These are phyloP conservation scores for Alectoris magna DNA, from an alignment of 2,797 vertebrate genomes.

Conservation along the genomic window DNA sequence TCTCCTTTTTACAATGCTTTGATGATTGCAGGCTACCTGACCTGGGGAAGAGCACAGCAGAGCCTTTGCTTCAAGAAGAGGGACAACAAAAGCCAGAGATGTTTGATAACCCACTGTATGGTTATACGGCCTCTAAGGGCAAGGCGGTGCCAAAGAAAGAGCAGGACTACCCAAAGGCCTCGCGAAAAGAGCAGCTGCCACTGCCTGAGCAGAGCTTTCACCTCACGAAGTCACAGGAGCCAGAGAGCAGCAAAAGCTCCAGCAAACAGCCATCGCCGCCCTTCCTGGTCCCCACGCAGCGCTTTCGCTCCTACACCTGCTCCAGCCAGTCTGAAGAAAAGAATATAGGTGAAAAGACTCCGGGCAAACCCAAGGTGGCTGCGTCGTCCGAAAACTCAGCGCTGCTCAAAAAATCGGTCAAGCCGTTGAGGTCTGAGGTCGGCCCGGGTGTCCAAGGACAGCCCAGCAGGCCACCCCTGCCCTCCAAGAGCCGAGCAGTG, in stretches of 20 bases:
- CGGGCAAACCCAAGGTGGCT: slow-evolving; percentile 70
- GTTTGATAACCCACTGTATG: slow-evolving; percentile 98
- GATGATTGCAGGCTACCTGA: slow-evolving; percentile 60
- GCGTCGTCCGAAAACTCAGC: slow-evolving; percentile 34
- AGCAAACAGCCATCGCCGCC: slow-evolving; percentile 73
- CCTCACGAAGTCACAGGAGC: slow-evolving; percentile 79
- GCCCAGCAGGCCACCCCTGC: slow-evolving; percentile 86
- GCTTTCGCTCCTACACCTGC: slow-evolving; percentile 89
- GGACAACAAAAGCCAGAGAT: slow-evolving; percentile 84
- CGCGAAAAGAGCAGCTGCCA: slow-evolving; percentile 79
- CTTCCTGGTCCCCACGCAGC: slow-evolving; percentile 83
- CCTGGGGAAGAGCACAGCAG: slow-evolving; percentile 45
- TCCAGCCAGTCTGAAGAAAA: slow-evolving; percentile 72
- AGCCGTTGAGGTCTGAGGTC: slow-evolving; percentile 86
- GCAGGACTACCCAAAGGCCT: slow-evolving; percentile 75
- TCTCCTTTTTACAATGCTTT: not conserved
- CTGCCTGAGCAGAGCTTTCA: slow-evolving; percentile 75
- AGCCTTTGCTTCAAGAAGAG: slow-evolving; percentile 75
- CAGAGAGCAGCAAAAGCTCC: slow-evolving; percentile 70
- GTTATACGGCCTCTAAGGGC: slow-evolving; percentile 80
- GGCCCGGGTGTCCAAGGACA: slow-evolving; percentile 49
- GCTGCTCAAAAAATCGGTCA: slow-evolving; percentile 84
- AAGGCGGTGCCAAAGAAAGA: slow-evolving; percentile 79
- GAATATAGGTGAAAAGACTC: slow-evolving; percentile 73
- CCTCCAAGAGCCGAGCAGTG: slow-evolving; percentile 84